Evolutionary conservation across 2,113 vertebrate species (phyloP).

Genomic region (Ursus arctos): DNA sequence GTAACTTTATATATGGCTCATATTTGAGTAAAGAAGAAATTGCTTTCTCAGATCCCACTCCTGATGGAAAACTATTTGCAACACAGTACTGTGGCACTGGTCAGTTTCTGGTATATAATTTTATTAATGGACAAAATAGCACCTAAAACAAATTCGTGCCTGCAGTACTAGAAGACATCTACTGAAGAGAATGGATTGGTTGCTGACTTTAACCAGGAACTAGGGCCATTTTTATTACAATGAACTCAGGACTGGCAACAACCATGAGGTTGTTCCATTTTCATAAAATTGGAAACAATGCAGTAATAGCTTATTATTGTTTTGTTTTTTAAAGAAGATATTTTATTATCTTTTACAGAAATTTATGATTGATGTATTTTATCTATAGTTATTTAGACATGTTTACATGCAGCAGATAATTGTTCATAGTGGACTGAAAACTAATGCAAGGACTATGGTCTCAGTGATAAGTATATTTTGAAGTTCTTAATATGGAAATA

Average conservation of each 20-base stretch:
- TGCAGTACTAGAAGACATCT: constrained; percentile 75
- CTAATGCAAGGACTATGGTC: constrained; percentile 89
- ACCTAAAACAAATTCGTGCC: constrained; percentile 75
- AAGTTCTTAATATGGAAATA: constrained; percentile 86
- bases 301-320: constrained; percentile 89
- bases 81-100: constrained; percentile 97
- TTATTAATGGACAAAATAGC: constrained; percentile 93
- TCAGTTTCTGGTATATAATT: constrained; percentile 99
- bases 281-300: constrained; percentile 91
- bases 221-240: constrained; percentile 87
- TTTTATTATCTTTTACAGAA: constrained; percentile 92
- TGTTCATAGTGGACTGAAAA: constrained; percentile 93
- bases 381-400: constrained; percentile 91
- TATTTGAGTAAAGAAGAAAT: constrained; percentile 99
- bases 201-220: constrained; percentile 86
- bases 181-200: constrained; percentile 55
- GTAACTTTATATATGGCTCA: constrained; percentile 98
- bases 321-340: constrained; percentile 91
- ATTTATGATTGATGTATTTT: constrained; percentile 91
- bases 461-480: constrained; percentile 86
- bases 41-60: constrained; percentile 99
- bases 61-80: constrained; percentile 98
- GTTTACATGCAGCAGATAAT: constrained; percentile 92
- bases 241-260: constrained; percentile 92
- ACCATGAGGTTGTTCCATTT: constrained; percentile 89